Conservation (phyloP, 1,140 invertebrate species). For the Drosophila sturtevanti region DNA sequence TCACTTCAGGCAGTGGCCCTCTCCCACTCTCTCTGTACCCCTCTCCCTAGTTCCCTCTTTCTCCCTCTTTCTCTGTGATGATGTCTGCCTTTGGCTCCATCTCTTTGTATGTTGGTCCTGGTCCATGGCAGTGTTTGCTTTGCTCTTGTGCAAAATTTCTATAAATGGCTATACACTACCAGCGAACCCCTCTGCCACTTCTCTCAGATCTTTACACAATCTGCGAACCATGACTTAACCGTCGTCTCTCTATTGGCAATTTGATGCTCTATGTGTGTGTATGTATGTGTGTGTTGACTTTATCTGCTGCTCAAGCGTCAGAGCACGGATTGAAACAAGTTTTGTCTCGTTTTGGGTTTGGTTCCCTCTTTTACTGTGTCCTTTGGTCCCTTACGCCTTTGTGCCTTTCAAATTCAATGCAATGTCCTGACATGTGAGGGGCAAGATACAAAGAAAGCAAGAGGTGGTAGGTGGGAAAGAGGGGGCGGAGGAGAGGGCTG, state of each 20-base stretch:
- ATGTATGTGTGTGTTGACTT: conserved; percentile 44
- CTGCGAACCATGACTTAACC: conserved; percentile 25
- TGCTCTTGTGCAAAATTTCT: conserved; percentile 55
- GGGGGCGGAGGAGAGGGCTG: too few species aligned
- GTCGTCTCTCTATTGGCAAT: conserved; percentile 28
- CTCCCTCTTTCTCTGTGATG: too few species aligned
- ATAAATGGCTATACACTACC: conserved; percentile 52
- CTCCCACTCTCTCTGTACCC: neutral
- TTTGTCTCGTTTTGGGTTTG: conserved; percentile 5
- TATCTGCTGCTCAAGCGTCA: conserved; percentile 40
- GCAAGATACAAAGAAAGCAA: neutral
- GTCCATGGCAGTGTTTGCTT: conserved; percentile 29
- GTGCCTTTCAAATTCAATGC: conserved; percentile 72
- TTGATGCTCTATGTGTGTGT: conserved; percentile 22
- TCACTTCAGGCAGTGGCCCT: neutral
- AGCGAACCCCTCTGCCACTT: neutral
- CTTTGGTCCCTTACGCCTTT: conserved; percentile 33
- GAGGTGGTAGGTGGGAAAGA: neutral
- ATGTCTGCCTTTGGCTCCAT: neutral
- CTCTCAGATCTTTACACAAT: neutral
- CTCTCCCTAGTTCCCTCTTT: too few species aligned
- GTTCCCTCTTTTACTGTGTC: neutral
- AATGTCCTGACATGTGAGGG: conserved; percentile 39
- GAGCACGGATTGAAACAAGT: conserved; percentile 42
- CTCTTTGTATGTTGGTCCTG: neutral